phyloP scores from a whole-genome alignment of 2,888 invertebrate species.

The Maniola hyperantus region DNA sequence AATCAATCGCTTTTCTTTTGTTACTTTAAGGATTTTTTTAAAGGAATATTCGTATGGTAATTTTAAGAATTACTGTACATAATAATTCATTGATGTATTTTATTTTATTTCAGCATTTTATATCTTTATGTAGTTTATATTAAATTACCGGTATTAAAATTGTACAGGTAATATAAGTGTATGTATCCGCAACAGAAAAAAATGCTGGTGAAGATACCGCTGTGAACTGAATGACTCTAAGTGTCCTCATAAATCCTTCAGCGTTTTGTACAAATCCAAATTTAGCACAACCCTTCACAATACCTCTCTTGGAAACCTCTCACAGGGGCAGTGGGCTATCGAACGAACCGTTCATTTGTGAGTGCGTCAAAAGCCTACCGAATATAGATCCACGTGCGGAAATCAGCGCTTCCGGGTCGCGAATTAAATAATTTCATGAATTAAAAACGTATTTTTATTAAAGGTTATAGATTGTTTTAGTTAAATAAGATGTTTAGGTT shows the following conservation, averaged over 20 bases:
- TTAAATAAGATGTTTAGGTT: constrained; percentile 29
- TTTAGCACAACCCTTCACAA: constrained; percentile 72
- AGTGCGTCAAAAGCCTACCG: constrained; percentile 64
- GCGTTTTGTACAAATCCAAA: constrained; percentile 37
- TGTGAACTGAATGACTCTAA: constrained; percentile 18
- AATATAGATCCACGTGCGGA: constrained; percentile 73
- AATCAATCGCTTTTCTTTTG: no score
- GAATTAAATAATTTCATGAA: constrained; percentile 45
- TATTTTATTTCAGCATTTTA: background rate
- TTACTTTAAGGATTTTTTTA: no score
- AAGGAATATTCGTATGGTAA: no score
- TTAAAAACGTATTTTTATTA: constrained; percentile 44
- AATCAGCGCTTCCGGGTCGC: constrained; percentile 50
- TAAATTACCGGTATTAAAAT: background rate
- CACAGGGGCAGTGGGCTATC: constrained; percentile 82
- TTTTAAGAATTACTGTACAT: no score
- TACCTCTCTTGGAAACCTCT: constrained; percentile 66
- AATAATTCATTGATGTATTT: no score
- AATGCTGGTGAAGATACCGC: background rate
- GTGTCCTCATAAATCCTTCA: constrained; percentile 25
- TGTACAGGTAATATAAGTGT: background rate
- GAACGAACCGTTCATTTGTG: constrained; percentile 78
- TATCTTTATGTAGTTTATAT: background rate
- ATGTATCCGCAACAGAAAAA: background rate
- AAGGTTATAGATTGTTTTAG: background rate